Conservation (phyloP, 1,140 invertebrate species). For the Drosophila grimshawi region DNA sequence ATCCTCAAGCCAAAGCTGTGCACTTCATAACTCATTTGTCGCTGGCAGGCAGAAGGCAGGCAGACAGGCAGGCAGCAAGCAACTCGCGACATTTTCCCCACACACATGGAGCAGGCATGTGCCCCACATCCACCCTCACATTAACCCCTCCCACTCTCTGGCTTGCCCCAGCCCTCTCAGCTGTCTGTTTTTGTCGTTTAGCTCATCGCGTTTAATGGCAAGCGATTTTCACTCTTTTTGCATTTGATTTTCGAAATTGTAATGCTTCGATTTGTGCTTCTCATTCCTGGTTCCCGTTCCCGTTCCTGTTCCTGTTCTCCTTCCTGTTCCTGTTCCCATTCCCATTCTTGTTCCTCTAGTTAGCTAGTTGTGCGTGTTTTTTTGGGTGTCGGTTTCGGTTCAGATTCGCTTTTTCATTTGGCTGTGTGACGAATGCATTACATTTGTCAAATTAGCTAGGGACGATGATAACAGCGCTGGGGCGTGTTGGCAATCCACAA, state of each 20-base stretch:
- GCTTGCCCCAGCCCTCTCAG: no score
- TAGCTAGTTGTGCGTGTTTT: slow-evolving; percentile 20
- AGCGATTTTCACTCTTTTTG: slow-evolving; percentile 76
- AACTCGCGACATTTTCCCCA: background rate
- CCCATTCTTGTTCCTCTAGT: background rate
- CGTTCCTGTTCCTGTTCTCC: slow-evolving; percentile 6
- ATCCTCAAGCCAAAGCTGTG: slow-evolving; percentile 54
- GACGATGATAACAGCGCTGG: slow-evolving; percentile 49
- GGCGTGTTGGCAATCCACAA: slow-evolving; percentile 16
- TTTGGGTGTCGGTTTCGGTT: slow-evolving; percentile 17
- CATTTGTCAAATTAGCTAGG: slow-evolving; percentile 77
- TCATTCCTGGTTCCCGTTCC: background rate
- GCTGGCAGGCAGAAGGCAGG: background rate
- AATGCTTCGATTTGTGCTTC: slow-evolving; percentile 36
- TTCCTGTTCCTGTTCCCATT: background rate
- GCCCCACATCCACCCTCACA: slow-evolving; percentile 6
- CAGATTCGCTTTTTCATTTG: background rate
- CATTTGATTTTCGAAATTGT: slow-evolving; percentile 75
- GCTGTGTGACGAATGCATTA: slow-evolving; percentile 62
- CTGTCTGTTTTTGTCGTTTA: slow-evolving; percentile 42
- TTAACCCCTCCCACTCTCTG: background rate
- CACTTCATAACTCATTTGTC: slow-evolving; percentile 78
- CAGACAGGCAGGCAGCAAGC: background rate
- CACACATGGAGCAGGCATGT: no score
- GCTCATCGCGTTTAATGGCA: slow-evolving; percentile 67